These are phyloP conservation scores for Colinus virginianus DNA, from an alignment of 2,113 vertebrate genomes.

Conservation along the genomic window DNA sequence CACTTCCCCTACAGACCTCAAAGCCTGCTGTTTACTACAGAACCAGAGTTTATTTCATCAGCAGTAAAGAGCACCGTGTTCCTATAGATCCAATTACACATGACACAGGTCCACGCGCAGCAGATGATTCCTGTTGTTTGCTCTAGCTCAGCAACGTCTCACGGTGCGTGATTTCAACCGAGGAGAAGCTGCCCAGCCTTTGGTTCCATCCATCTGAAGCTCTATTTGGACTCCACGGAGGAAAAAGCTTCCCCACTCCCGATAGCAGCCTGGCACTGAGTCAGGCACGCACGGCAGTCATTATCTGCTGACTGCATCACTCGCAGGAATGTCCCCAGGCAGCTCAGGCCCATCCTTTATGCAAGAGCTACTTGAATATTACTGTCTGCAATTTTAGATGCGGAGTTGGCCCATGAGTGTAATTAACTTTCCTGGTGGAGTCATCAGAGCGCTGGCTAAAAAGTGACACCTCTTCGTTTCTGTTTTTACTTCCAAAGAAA, in stretches of 20 bases:
- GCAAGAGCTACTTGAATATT: slow-evolving; percentile 43
- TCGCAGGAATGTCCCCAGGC: slow-evolving; percentile 34
- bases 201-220: neutral
- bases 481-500: slow-evolving; percentile 50
- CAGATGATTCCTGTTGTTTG: neutral
- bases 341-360: slow-evolving; percentile 34
- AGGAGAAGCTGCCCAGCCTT: neutral
- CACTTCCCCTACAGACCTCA: neutral
- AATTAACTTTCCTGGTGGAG: slow-evolving; percentile 51
- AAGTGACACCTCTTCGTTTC: slow-evolving; percentile 13
- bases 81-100: neutral
- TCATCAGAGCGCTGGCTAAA: slow-evolving; percentile 7
- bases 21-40: neutral
- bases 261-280: slow-evolving; percentile 39
- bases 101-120: neutral
- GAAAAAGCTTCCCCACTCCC: neutral
- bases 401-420: slow-evolving; percentile 34
- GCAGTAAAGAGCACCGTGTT: neutral
- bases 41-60: neutral
- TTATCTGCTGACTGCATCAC: slow-evolving; percentile 57
- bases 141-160: neutral
- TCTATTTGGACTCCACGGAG: neutral
- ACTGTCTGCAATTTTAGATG: neutral
- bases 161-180: neutral
- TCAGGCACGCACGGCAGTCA: slow-evolving; percentile 29